Percentiles rank a stretch among this genome's conserved stretches.
These are phyloP conservation scores for Drosophila emarginata DNA, from an alignment of 2,888 invertebrate genomes.

Conservation along the genomic window DNA sequence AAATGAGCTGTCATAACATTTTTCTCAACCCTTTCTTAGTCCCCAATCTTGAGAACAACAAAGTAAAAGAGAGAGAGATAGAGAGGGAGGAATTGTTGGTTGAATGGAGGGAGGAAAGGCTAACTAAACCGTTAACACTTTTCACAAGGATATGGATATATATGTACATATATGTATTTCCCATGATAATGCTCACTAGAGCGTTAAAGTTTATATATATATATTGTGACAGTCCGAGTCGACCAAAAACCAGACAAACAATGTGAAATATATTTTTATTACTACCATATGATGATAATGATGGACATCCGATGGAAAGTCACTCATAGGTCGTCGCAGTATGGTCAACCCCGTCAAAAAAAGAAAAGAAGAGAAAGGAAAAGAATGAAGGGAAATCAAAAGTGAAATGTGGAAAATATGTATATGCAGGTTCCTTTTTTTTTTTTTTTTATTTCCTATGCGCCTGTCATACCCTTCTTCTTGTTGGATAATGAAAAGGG, in stretches of 20 bases:
- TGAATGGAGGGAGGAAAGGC: slow-evolving; percentile 10
- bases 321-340: slow-evolving; percentile 26
- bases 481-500: not conserved
- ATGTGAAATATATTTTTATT: slow-evolving; percentile 39
- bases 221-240: slow-evolving; percentile 24
- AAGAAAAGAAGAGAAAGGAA: slow-evolving; percentile 13
- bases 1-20: slow-evolving; percentile 74
- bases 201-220: slow-evolving; percentile 46
- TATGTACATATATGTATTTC: slow-evolving; percentile 20
- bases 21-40: slow-evolving; percentile 19
- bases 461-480: slow-evolving; percentile 51
- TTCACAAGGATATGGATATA: slow-evolving; percentile 20
- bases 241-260: slow-evolving; percentile 41
- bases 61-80: not conserved
- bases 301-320: slow-evolving; percentile 23
- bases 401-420: slow-evolving; percentile 1
- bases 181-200: slow-evolving; percentile 56
- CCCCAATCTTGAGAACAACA: slow-evolving; percentile 26
- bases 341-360: slow-evolving; percentile 34
- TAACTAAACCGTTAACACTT: slow-evolving; percentile 58
- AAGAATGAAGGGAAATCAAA: slow-evolving; percentile 11
- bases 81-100: not conserved
- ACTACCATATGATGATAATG: slow-evolving; percentile 4
- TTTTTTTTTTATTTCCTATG: not conserved
- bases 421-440: slow-evolving; percentile 17